Evolutionary conservation across 2,113 vertebrate genomes (phyloP).

Genomic region (Tyrannus savana): DNA sequence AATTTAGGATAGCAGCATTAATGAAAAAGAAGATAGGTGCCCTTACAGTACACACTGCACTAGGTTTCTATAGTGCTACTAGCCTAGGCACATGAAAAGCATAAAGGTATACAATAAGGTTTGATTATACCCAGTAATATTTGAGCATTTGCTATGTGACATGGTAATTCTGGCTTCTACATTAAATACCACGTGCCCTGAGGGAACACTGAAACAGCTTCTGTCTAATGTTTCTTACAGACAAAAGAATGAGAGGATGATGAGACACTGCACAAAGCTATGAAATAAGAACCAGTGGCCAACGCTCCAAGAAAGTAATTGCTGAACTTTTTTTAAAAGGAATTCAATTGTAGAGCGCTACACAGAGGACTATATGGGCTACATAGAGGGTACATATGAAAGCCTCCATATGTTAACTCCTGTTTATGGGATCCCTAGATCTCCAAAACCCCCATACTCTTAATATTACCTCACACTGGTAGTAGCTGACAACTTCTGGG

Average conservation of each 20-base stretch:
- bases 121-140: neutral
- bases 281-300: neutral
- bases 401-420: neutral
- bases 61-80: neutral
- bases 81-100: neutral
- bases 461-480: neutral
- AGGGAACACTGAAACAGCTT: neutral
- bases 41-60: neutral
- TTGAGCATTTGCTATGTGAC: neutral
- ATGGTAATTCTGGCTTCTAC: neutral
- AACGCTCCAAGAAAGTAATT: neutral
- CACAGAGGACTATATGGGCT: neutral
- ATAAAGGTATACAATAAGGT: neutral
- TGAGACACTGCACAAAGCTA: neutral
- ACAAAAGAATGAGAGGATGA: neutral
- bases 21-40: neutral
- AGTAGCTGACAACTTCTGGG: neutral
- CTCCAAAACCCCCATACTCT: neutral
- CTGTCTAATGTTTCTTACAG: neutral
- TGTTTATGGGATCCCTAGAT: neutral
- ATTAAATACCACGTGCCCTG: neutral
- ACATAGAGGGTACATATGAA: neutral
- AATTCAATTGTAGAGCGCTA: neutral
- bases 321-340: neutral
- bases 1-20: neutral